Conservation (phyloP, 1,140 invertebrate species). For the Megalonaias nervosa region DNA sequence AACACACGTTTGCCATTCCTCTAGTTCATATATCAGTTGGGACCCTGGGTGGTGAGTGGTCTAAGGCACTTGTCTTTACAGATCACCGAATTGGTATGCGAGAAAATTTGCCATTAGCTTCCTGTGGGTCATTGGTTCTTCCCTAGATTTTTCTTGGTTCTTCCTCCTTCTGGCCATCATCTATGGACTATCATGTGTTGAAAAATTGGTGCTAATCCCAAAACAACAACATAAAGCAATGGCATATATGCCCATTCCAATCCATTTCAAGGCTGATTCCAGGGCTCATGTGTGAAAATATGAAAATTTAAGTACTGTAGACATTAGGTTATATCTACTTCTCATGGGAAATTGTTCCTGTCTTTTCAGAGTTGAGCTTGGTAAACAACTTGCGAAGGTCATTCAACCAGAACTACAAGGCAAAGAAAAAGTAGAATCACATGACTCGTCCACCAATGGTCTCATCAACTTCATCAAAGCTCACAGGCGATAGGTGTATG, state of each 20-base stretch:
- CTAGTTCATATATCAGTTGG: too few species aligned
- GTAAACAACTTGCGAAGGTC: slow-evolving; percentile 97
- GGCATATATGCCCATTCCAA: neutral
- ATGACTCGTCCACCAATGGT: slow-evolving; percentile 94
- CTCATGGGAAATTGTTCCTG: neutral
- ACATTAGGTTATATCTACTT: neutral
- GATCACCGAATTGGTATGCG: too few species aligned
- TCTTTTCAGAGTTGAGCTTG: slow-evolving; percentile 89
- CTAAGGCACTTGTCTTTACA: too few species aligned
- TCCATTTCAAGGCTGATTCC: neutral
- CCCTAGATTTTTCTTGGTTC: too few species aligned
- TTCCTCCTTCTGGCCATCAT: too few species aligned
- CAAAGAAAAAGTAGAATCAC: slow-evolving; percentile 75
- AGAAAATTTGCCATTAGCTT: too few species aligned
- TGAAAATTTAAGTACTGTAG: neutral
- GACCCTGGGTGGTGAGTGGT: too few species aligned
- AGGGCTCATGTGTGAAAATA: neutral
- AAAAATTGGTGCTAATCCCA: too few species aligned
- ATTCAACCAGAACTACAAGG: slow-evolving; percentile 94
- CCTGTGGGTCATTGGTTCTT: too few species aligned
- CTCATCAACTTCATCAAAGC: slow-evolving; percentile 94
- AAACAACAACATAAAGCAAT: too few species aligned
- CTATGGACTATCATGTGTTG: too few species aligned
- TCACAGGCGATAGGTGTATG: slow-evolving; percentile 41
- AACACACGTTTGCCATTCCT: too few species aligned